phyloP scores from a whole-genome alignment of 1,140 invertebrate species.

The Drosophila melanica region DNA sequence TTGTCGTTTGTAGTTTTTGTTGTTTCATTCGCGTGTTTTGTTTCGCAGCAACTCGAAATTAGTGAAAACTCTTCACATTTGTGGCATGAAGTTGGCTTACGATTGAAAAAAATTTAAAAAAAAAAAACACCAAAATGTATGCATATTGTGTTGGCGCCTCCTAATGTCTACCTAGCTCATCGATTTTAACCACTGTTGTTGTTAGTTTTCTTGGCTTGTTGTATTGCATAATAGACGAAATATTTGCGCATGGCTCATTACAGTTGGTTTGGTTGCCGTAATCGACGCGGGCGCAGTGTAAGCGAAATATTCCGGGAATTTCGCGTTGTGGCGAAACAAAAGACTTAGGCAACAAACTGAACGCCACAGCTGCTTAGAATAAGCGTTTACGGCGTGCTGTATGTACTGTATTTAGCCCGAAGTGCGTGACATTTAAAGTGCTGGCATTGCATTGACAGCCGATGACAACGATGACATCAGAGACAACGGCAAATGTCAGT shows the following conservation, averaged over 20 bases:
- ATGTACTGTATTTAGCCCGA: constrained; percentile 20
- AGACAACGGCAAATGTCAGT: constrained; percentile 68
- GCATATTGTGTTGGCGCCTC: constrained; percentile 73
- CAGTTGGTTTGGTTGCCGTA: constrained; percentile 73
- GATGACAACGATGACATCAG: constrained; percentile 43
- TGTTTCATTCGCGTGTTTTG: constrained; percentile 78
- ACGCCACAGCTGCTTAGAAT: constrained; percentile 46
- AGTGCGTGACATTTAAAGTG: constrained; percentile 66
- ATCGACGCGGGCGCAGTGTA: constrained; percentile 62
- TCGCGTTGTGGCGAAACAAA: constrained; percentile 68
- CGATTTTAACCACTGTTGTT: constrained; percentile 66
- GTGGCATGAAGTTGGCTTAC: constrained; percentile 64
- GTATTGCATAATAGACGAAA: constrained; percentile 75
- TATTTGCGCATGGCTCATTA: constrained; percentile 81
- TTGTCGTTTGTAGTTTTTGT: constrained; percentile 35
- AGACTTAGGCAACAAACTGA: constrained; percentile 74
- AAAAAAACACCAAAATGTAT: constrained; percentile 42
- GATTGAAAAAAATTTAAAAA: constrained; percentile 16
- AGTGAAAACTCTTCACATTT: constrained; percentile 81
- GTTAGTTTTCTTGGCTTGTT: constrained; percentile 41
- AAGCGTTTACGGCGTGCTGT: constrained; percentile 1
- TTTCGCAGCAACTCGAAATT: constrained; percentile 76
- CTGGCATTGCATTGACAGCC: constrained; percentile 31
- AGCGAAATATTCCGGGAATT: constrained; percentile 69
- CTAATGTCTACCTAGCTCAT: constrained; percentile 60